Percentiles rank a stretch among this genome's conserved stretches.
phyloP scores from a whole-genome alignment of 2,888 invertebrate species.

The Leptopilina syphax region DNA sequence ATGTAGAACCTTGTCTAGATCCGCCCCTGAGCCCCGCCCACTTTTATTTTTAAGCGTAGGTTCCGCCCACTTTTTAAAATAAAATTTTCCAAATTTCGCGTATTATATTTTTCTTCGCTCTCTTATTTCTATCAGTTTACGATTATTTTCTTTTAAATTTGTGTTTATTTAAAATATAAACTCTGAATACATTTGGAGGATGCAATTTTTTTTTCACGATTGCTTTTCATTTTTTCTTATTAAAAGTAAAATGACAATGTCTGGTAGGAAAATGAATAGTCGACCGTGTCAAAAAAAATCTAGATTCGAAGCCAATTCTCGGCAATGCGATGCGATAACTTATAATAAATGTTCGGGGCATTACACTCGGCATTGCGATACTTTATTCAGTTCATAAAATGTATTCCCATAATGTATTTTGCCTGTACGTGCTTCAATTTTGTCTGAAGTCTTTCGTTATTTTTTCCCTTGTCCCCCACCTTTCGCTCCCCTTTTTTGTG shows the following conservation, averaged over 20 bases:
- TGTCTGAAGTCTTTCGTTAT: slow-evolving; percentile 58
- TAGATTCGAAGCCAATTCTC: slow-evolving; percentile 66
- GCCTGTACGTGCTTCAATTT: slow-evolving; percentile 70
- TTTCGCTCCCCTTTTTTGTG: not conserved
- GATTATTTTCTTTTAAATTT: too few relatives aligned
- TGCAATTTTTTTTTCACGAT: not conserved
- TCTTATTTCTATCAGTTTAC: too few relatives aligned
- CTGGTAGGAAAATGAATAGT: slow-evolving; percentile 35
- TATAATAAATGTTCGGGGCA: slow-evolving; percentile 65
- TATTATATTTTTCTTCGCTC: too few relatives aligned
- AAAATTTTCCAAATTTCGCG: too few relatives aligned
- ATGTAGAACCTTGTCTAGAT: too few relatives aligned
- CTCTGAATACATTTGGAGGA: too few relatives aligned
- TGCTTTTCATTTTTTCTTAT: not conserved
- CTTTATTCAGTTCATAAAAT: slow-evolving; percentile 73
- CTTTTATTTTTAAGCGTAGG: too few relatives aligned
- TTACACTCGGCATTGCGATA: slow-evolving; percentile 67
- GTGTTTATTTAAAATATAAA: too few relatives aligned
- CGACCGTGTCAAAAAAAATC: slow-evolving; percentile 54
- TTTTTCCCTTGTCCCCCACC: not conserved
- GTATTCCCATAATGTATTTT: slow-evolving; percentile 69
- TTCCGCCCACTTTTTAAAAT: too few relatives aligned
- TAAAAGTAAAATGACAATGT: slow-evolving; percentile 18
- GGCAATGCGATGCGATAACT: slow-evolving; percentile 65
- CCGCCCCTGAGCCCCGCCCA: too few relatives aligned